phyloP scores from a whole-genome alignment of 2,888 invertebrate genomes.

The Morpho achilles region DNA sequence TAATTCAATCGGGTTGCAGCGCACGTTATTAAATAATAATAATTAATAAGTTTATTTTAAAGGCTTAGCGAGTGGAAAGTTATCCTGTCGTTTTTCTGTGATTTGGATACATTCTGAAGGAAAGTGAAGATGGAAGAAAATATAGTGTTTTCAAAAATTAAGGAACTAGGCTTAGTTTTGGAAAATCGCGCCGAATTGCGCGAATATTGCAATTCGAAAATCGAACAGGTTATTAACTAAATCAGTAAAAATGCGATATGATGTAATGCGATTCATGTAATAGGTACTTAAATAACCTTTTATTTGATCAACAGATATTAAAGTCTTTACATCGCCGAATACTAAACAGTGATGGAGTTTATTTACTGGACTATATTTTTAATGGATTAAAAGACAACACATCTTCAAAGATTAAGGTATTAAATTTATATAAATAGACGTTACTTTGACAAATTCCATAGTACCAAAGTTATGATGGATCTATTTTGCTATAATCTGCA shows the following conservation, averaged over 20 bases:
- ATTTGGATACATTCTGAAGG: too few relatives aligned
- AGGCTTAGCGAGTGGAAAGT: too few relatives aligned
- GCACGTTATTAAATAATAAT: too few relatives aligned
- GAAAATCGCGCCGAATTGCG: constrained; percentile 52
- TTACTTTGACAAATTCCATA: too few relatives aligned
- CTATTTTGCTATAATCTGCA: too few relatives aligned
- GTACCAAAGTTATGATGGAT: too few relatives aligned
- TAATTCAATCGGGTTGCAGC: too few relatives aligned
- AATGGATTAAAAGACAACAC: constrained; percentile 52
- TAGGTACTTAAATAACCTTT: not conserved
- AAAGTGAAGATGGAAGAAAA: constrained; percentile 38
- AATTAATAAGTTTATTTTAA: too few relatives aligned
- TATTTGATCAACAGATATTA: constrained; percentile 29
- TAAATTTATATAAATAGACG: too few relatives aligned
- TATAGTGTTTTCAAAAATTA: constrained; percentile 45
- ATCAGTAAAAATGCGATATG: too few relatives aligned
- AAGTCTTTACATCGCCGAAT: constrained; percentile 50
- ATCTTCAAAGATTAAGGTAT: constrained; percentile 9
- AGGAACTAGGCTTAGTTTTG: constrained; percentile 50
- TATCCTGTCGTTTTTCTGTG: too few relatives aligned
- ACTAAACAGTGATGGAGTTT: constrained; percentile 54
- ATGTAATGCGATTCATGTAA: too few relatives aligned
- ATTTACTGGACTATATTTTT: constrained; percentile 53
- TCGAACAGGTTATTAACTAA: constrained; percentile 42
- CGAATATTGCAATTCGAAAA: constrained; percentile 48